phyloP scores from a whole-genome alignment of 64 coral and sea anemone genomes.

The Montipora capricornis region DNA sequence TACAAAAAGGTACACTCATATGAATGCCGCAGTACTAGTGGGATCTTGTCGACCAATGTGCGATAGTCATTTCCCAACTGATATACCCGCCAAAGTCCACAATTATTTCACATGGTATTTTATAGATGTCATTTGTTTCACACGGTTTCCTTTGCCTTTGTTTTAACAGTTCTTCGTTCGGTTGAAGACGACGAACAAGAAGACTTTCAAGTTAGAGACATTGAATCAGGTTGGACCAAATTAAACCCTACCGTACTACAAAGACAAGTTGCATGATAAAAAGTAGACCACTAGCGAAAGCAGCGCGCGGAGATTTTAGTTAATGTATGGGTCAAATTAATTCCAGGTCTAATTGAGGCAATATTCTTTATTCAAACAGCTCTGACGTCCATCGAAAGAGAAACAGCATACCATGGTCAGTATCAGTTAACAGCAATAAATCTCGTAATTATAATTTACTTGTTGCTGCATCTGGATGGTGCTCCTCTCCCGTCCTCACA shows the following conservation, averaged over 20 bases:
- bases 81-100: too few relatives aligned
- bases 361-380: not conserved
- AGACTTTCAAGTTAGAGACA: slow-evolving; percentile 11
- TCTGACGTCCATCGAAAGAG: slow-evolving; percentile 32
- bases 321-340: not conserved
- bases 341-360: not conserved
- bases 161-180: slow-evolving; percentile 41
- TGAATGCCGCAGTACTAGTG: too few relatives aligned
- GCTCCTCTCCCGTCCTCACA: too few relatives aligned
- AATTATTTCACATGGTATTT: not conserved
- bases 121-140: not conserved
- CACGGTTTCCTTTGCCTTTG: not conserved
- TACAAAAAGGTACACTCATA: too few relatives aligned
- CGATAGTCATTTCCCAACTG: too few relatives aligned
- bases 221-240: slow-evolving; percentile 48
- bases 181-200: slow-evolving; percentile 73
- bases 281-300: not conserved
- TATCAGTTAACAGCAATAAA: not conserved
- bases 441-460: too few relatives aligned
- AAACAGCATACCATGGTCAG: slow-evolving; percentile 42
- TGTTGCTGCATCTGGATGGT: too few relatives aligned
- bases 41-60: too few relatives aligned
- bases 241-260: too few relatives aligned
- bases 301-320: not conserved
- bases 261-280: not conserved